Evolutionary conservation across 2,888 invertebrate genomes (phyloP).

Genomic region (Myopa testacea): DNA sequence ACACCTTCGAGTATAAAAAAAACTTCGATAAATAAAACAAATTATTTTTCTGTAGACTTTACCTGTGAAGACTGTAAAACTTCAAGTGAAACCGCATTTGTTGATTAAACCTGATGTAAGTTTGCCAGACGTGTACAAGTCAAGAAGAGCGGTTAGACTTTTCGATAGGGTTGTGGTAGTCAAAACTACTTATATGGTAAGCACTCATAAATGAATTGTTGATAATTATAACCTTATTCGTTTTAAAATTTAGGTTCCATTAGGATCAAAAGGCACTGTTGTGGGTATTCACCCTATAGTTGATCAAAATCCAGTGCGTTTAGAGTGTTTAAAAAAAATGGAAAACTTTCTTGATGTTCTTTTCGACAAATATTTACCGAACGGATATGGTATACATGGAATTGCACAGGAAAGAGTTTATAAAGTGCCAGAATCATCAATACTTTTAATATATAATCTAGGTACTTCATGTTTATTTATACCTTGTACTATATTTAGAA

Average conservation of each 20-base stretch:
- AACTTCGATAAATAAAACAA: background rate
- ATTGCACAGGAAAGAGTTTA: conserved; percentile 60
- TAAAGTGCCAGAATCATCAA: conserved; percentile 70
- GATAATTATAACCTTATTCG: background rate
- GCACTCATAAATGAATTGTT: background rate
- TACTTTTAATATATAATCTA: conserved; percentile 54
- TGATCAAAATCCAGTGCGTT: conserved; percentile 68
- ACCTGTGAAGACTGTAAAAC: conserved; percentile 71
- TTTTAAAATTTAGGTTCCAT: conserved; percentile 71
- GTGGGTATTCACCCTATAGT: conserved; percentile 74
- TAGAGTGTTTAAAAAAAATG: conserved; percentile 70
- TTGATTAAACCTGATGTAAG: conserved; percentile 73
- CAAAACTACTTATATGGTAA: conserved; percentile 76
- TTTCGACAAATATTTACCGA: conserved; percentile 82
- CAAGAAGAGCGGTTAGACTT: conserved; percentile 65
- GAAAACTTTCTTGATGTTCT: conserved; percentile 81
- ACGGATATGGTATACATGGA: conserved; percentile 69
- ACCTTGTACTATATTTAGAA: background rate
- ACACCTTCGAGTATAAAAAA: conserved; percentile 18
- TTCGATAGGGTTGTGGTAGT: conserved; percentile 89
- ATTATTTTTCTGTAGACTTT: conserved; percentile 49
- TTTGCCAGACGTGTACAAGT: conserved; percentile 67
- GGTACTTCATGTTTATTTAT: conserved; percentile 48
- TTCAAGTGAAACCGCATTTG: conserved; percentile 85
- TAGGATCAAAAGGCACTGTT: conserved; percentile 87